Evolutionary conservation across 2,113 vertebrate species (phyloP).

Genomic region (Argyrosomus japonicus): DNA sequence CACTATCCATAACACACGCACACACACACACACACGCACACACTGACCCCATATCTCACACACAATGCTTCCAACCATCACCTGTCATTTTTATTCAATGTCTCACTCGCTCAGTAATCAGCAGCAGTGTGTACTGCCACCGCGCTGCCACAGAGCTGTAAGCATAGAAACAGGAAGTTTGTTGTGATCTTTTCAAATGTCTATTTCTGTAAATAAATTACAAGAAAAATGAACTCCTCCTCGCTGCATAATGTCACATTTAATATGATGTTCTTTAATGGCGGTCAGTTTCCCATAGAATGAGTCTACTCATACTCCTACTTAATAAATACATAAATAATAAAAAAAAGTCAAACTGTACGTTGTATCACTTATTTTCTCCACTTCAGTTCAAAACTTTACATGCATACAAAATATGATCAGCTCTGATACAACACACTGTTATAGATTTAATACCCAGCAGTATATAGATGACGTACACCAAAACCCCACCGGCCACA

Average conservation of each 20-base stretch:
- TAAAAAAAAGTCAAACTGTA: no score
- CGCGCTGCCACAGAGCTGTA: slow-evolving; percentile 5
- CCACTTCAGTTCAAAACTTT: not conserved
- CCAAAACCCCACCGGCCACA: no score
- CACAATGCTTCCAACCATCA: slow-evolving; percentile 51
- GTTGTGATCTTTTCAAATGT: not conserved
- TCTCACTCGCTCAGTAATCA: slow-evolving; percentile 37
- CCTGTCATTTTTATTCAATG: slow-evolving; percentile 52
- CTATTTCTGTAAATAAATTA: not conserved
- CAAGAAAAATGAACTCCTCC: not conserved
- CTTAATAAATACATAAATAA: no score
- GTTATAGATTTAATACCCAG: not conserved
- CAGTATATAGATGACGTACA: not conserved
- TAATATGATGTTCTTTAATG: not conserved
- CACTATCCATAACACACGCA: slow-evolving; percentile 16
- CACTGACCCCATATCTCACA: slow-evolving; percentile 42
- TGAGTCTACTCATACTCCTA: no score
- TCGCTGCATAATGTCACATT: not conserved
- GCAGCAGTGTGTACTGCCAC: not conserved
- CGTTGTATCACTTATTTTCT: not conserved
- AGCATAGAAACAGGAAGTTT: slow-evolving; percentile 13
- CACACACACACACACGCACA: slow-evolving; percentile 40
- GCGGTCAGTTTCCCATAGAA: not conserved
- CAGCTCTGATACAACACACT: not conserved
- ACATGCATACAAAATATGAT: not conserved